These are phyloP conservation scores for Cossypha dichroa DNA, from an alignment of 2,797 vertebrate genomes.

Conservation along the genomic window DNA sequence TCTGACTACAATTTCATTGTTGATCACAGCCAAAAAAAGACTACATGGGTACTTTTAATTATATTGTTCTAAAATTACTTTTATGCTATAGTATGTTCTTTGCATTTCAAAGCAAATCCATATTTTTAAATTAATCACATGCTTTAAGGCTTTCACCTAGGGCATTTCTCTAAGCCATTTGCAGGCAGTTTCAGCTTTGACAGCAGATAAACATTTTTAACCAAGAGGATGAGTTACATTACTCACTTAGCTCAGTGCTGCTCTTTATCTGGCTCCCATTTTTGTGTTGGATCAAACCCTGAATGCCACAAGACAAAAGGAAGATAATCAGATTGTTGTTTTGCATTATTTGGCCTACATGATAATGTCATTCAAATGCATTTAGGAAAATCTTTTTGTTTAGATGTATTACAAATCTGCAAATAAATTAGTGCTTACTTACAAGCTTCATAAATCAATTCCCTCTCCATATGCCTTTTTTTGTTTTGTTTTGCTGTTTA, in stretches of 20 bases:
- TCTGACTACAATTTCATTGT: neutral
- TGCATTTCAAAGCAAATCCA: neutral
- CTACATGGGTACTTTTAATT: neutral
- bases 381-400: slow-evolving; percentile 42
- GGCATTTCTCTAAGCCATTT: neutral
- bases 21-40: neutral
- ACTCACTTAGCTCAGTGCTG: neutral
- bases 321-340: slow-evolving; percentile 37
- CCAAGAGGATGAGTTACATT: neutral
- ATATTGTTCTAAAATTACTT: neutral
- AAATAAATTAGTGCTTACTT: slow-evolving; percentile 5
- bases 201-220: slow-evolving; percentile 7
- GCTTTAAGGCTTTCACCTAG: neutral
- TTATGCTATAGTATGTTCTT: neutral
- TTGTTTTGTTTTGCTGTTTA: neutral
- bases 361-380: slow-evolving; percentile 8
- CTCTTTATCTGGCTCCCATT: neutral
- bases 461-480: neutral
- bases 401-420: neutral
- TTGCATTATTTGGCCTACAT: neutral
- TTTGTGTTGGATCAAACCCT: slow-evolving; percentile 9
- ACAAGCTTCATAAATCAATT: neutral
- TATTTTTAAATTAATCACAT: neutral
- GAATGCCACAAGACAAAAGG: neutral
- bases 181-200: neutral